Percentiles rank a stretch among this genome's conserved stretches.
Conservation (phyloP, 2,888 invertebrate species). For the Thymelicus sylvestris region DNA sequence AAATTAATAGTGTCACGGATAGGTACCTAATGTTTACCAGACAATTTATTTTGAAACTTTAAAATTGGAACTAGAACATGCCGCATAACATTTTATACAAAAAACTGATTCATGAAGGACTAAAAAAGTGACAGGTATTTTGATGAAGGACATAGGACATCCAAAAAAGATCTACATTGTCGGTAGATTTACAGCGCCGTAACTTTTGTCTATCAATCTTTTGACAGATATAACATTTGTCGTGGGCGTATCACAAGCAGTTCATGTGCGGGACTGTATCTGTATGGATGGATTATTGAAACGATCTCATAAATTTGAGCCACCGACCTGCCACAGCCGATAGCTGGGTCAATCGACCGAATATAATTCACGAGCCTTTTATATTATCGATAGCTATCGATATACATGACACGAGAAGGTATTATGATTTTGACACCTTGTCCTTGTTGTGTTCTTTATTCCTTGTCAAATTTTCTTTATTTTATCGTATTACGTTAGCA, state of each 20-base stretch:
- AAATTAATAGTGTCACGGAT: too few relatives aligned
- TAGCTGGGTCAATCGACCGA: conserved; percentile 20
- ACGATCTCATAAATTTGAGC: conserved; percentile 20
- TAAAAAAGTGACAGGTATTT: background rate
- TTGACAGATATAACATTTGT: background rate
- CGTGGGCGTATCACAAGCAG: background rate
- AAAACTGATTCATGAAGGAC: too few relatives aligned
- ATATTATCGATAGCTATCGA: conserved; percentile 17
- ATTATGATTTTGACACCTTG: background rate
- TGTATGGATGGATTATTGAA: conserved; percentile 11
- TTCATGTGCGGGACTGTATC: background rate
- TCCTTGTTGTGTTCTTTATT: too few relatives aligned
- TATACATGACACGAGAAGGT: conserved; percentile 3
- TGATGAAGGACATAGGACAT: background rate
- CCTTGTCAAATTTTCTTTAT: too few relatives aligned
- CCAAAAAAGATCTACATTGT: background rate
- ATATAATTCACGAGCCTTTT: conserved; percentile 4
- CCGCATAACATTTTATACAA: too few relatives aligned
- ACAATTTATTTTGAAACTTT: too few relatives aligned
- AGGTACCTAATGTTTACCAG: too few relatives aligned
- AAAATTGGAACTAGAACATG: too few relatives aligned
- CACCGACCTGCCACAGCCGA: conserved; percentile 20
- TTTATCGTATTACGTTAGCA: too few relatives aligned
- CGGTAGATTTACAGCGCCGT: conserved; percentile 13
- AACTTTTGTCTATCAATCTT: background rate